Conservation (phyloP, 1,140 invertebrate genomes). For the Harpegnathos saltator region DNA sequence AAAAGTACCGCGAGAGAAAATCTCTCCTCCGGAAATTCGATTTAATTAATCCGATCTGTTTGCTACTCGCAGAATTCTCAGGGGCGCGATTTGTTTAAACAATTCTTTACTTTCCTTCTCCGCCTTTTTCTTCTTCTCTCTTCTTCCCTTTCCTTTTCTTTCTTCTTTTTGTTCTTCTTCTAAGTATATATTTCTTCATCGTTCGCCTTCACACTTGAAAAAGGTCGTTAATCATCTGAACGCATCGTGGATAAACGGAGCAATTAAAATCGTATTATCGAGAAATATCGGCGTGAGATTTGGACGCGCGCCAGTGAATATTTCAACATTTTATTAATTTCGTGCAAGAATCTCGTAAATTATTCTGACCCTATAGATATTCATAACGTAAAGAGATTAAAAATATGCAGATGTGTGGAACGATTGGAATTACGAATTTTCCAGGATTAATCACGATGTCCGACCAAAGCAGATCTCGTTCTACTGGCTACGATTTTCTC, state of each 20-base stretch:
- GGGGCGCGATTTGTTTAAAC: not conserved
- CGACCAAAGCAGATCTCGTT: not conserved
- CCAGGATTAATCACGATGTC: conserved; percentile 3
- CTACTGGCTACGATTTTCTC: not conserved
- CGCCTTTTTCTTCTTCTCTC: too few species aligned
- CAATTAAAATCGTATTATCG: conserved; percentile 25
- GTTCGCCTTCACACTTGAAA: too few species aligned
- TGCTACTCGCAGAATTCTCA: not conserved
- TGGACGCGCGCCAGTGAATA: not conserved
- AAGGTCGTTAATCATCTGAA: too few species aligned
- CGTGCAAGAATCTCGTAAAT: conserved; percentile 15
- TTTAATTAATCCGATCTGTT: conserved; percentile 8
- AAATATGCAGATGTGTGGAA: not conserved
- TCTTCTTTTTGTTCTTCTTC: too few species aligned
- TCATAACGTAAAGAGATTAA: not conserved
- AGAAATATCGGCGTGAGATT: not conserved
- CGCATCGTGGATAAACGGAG: too few species aligned
- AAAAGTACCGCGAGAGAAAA: not conserved
- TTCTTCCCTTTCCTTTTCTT: too few species aligned
- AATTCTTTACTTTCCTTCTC: too few species aligned
- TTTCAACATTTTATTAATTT: conserved; percentile 25
- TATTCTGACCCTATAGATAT: conserved; percentile 13
- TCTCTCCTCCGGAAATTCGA: not conserved
- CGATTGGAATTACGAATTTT: conserved; percentile 16
- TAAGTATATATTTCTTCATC: too few species aligned